Conservation (phyloP, 2,113 vertebrate genomes). For the Typhlomys cinereus region DNA sequence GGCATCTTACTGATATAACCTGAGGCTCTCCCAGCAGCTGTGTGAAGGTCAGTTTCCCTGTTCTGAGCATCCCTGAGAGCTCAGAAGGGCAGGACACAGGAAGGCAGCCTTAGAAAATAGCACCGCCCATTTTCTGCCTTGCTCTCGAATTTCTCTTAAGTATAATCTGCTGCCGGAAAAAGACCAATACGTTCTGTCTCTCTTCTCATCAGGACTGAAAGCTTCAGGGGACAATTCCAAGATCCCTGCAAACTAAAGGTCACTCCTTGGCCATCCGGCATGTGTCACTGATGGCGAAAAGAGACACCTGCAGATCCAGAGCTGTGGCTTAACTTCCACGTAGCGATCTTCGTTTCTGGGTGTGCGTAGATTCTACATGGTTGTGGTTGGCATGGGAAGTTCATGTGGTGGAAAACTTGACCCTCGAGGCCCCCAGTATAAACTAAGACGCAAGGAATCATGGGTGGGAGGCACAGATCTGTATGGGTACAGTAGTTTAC, state of each 20-base stretch:
- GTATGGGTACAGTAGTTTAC: background rate
- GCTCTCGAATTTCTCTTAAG: background rate
- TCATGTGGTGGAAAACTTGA: background rate
- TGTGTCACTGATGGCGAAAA: rapidly evolving
- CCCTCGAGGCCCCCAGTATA: background rate
- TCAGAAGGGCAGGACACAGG: background rate
- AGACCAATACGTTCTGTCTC: background rate
- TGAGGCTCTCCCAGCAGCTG: background rate
- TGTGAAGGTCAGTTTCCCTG: background rate
- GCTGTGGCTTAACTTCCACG: background rate
- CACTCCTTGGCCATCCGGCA: rapidly evolving
- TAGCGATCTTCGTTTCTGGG: background rate
- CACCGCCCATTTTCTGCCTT: background rate
- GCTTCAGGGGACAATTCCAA: background rate
- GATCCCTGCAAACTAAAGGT: background rate
- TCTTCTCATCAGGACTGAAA: background rate
- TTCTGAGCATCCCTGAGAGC: background rate
- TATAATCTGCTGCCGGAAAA: background rate
- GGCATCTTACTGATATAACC: background rate
- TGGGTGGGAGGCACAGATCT: background rate
- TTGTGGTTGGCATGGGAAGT: background rate
- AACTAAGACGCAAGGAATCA: background rate
- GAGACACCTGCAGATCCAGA: background rate
- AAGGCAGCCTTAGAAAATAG: background rate
- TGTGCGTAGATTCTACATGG: background rate